Evolutionary conservation across 2,888 invertebrate genomes (phyloP).

Genomic region (Xanthostigma xanthostigma): DNA sequence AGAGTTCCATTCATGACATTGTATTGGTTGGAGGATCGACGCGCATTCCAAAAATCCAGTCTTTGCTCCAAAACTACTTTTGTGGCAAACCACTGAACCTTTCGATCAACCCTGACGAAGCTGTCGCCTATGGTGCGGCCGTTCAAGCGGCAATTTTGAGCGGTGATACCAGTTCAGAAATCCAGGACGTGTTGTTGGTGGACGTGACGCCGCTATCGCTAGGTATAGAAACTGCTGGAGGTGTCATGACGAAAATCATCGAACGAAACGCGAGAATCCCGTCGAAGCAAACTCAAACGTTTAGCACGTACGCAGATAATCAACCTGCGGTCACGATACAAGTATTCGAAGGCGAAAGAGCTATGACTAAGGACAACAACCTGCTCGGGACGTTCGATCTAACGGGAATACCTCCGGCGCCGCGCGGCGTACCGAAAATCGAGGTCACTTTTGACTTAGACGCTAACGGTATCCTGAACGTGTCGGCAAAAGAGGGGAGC

Average conservation of each 20-base stretch:
- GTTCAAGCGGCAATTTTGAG: constrained; percentile 25
- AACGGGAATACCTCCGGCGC: constrained; percentile 54
- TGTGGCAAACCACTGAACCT: constrained; percentile 32
- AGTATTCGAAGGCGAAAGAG: constrained; percentile 55
- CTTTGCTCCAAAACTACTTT: constrained; percentile 58
- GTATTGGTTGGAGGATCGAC: constrained; percentile 73
- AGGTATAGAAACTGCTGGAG: constrained; percentile 66
- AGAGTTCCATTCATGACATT: constrained; percentile 58
- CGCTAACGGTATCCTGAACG: constrained; percentile 52
- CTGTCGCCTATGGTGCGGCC: constrained; percentile 26
- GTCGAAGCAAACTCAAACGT: constrained; percentile 38
- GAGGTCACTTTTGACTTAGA: constrained; percentile 60
- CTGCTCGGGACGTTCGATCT: constrained; percentile 47
- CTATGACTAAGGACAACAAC: constrained; percentile 72
- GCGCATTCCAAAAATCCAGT: constrained; percentile 66
- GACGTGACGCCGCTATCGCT: constrained; percentile 55
- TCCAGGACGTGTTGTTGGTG: constrained; percentile 56
- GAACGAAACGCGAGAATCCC: constrained; percentile 40
- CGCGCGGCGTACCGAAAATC: constrained; percentile 50
- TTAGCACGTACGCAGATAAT: constrained; percentile 54
- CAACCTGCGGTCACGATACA: constrained; percentile 45
- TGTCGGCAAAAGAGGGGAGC: constrained; percentile 38
- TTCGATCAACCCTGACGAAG: constrained; percentile 27
- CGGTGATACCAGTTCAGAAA: constrained; percentile 43
- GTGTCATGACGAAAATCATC: constrained; percentile 56